phyloP scores from a whole-genome alignment of 1,140 invertebrate genomes.

The Sminthurinus signatus region DNA sequence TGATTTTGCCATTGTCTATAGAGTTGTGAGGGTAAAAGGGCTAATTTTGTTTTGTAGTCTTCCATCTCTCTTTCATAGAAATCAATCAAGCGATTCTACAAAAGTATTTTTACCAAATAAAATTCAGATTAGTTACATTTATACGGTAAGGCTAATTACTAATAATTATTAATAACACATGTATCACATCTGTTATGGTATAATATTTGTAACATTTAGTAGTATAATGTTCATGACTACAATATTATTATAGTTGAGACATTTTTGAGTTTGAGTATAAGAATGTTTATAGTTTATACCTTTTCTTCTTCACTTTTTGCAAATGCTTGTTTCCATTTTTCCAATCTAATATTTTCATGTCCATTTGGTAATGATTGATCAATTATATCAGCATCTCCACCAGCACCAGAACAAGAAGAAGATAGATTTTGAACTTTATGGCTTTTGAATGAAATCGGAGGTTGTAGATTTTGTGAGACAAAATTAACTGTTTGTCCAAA shows the following conservation, averaged over 20 bases:
- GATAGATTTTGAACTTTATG: too few species aligned
- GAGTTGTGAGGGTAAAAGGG: constrained; percentile 18
- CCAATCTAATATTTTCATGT: background rate
- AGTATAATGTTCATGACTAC: too few species aligned
- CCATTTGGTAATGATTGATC: background rate
- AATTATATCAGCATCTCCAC: background rate
- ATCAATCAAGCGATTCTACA: constrained; percentile 19
- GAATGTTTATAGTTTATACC: background rate
- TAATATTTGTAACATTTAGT: too few species aligned
- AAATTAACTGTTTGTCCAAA: constrained; percentile 4
- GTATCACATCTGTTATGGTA: background rate
- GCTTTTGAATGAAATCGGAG: too few species aligned
- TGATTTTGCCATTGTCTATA: constrained; percentile 19
- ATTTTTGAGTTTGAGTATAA: background rate
- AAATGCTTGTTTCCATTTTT: constrained; percentile 5
- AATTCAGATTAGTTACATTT: background rate
- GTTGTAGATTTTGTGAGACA: too few species aligned
- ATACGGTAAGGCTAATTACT: background rate
- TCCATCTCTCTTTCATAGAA: constrained; percentile 25
- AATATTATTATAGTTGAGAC: too few species aligned
- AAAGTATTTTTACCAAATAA: background rate
- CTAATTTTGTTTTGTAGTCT: constrained; percentile 14
- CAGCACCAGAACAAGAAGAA: too few species aligned
- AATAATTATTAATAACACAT: background rate
- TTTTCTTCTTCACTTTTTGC: constrained; percentile 11